phyloP scores from a whole-genome alignment of 2,797 vertebrate genomes.

The Galago senegalensis region DNA sequence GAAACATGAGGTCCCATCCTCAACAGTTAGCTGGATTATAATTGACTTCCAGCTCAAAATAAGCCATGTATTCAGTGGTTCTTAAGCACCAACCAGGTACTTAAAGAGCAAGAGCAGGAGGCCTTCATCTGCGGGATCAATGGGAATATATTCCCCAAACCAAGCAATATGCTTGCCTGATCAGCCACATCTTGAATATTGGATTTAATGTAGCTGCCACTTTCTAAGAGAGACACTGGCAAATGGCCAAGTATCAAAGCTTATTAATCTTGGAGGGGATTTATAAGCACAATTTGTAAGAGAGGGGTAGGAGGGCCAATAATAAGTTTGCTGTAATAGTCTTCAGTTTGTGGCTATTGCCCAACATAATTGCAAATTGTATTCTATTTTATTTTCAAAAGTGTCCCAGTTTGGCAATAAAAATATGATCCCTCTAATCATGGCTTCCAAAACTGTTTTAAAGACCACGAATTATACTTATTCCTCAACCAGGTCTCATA shows the following conservation, averaged over 20 bases:
- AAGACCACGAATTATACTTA: neutral
- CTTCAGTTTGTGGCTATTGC: neutral
- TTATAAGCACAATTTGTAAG: neutral
- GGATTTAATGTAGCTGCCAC: neutral
- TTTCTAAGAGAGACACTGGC: neutral
- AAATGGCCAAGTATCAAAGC: neutral
- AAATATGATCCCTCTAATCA: neutral
- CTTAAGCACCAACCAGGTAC: neutral
- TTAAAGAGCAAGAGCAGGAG: neutral
- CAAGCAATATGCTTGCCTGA: neutral
- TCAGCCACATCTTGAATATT: neutral
- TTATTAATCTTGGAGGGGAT: neutral
- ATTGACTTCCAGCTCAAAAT: conserved; percentile 18
- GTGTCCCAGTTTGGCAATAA: neutral
- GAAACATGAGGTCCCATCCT: neutral
- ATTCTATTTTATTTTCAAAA: neutral
- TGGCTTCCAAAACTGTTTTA: conserved; percentile 2
- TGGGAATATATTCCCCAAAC: neutral
- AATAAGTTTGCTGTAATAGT: neutral
- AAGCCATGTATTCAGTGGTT: neutral
- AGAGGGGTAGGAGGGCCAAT: neutral
- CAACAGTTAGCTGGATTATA: neutral
- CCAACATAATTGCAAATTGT: neutral
- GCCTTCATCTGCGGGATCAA: neutral
- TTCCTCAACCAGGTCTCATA: conserved; percentile 15